These are phyloP conservation scores for Eudasyphora cyanicolor DNA, from an alignment of 2,888 invertebrate genomes.

Conservation along the genomic window DNA sequence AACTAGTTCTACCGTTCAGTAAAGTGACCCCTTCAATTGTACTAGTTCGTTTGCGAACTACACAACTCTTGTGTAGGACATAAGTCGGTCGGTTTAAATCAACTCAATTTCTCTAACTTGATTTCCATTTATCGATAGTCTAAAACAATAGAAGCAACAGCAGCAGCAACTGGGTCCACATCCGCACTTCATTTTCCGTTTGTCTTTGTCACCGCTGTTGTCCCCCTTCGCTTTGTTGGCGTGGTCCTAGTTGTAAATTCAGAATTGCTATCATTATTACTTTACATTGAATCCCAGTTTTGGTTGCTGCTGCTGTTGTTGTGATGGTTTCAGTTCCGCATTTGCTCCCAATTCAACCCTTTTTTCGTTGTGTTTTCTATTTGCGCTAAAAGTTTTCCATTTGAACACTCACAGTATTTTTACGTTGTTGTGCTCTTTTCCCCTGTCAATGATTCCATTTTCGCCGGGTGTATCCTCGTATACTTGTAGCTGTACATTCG, in stretches of 20 bases:
- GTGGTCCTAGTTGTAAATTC: conserved; percentile 10
- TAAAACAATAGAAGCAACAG: conserved; percentile 41
- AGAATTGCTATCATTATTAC: conserved; percentile 55
- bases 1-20: too few species aligned
- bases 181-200: conserved; percentile 19
- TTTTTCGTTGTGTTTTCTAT: conserved; percentile 15
- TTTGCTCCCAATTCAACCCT: conserved; percentile 48
- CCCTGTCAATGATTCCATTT: conserved; percentile 44
- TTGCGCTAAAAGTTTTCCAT: not conserved
- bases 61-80: too few species aligned
- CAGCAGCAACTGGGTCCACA: not conserved
- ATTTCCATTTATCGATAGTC: conserved; percentile 9
- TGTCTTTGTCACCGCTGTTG: not conserved
- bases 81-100: not conserved
- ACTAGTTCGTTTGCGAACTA: too few species aligned
- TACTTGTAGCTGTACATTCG: conserved; percentile 28
- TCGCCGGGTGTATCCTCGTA: not conserved
- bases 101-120: not conserved
- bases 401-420: conserved; percentile 22
- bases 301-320: too few species aligned
- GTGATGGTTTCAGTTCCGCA: too few species aligned
- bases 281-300: conserved; percentile 60
- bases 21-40: too few species aligned
- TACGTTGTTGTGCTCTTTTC: conserved; percentile 32
- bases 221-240: conserved; percentile 21